Percentiles rank a stretch among this genome's conserved stretches.
Evolutionary conservation across 2,888 invertebrate species (phyloP).

Genomic region (Amblyjoppa proteus): DNA sequence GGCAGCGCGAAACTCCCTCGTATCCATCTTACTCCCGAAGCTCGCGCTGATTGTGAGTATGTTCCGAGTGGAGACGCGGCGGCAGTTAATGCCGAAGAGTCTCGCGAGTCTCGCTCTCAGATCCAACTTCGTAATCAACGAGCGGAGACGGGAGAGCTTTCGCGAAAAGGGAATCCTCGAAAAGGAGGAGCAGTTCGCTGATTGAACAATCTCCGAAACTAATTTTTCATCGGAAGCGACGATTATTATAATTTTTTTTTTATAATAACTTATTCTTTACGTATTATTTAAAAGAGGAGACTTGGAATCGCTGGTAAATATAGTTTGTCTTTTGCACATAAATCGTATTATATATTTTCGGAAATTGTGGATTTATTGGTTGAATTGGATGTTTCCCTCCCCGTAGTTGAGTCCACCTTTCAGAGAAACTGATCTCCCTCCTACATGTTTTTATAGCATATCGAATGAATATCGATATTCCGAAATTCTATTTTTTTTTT

Average conservation of each 20-base stretch:
- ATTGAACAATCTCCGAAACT: constrained; percentile 1
- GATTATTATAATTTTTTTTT: background rate
- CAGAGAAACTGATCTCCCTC: too few relatives aligned
- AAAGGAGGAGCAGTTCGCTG: background rate
- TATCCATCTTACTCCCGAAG: background rate
- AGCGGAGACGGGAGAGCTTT: constrained; percentile 6
- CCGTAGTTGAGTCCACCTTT: too few relatives aligned
- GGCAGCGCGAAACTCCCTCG: constrained; percentile 7
- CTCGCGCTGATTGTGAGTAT: constrained; percentile 37
- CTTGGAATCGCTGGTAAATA: too few relatives aligned
- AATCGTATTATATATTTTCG: too few relatives aligned
- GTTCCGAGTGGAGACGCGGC: constrained; percentile 4
- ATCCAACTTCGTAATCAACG: constrained; percentile 34
- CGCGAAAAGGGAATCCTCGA: background rate
- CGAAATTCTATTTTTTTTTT: too few relatives aligned
- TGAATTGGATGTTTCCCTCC: too few relatives aligned
- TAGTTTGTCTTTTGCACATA: too few relatives aligned
- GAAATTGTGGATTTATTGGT: too few relatives aligned
- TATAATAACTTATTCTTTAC: background rate
- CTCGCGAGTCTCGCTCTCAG: background rate
- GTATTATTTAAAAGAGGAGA: too few relatives aligned
- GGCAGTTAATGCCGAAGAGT: constrained; percentile 27
- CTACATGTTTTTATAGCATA: too few relatives aligned
- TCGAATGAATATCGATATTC: too few relatives aligned
- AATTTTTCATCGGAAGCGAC: background rate